These are phyloP conservation scores for Luidia sarsii DNA, from an alignment of 53 echinoderm and acorn worm species.

Conservation along the genomic window DNA sequence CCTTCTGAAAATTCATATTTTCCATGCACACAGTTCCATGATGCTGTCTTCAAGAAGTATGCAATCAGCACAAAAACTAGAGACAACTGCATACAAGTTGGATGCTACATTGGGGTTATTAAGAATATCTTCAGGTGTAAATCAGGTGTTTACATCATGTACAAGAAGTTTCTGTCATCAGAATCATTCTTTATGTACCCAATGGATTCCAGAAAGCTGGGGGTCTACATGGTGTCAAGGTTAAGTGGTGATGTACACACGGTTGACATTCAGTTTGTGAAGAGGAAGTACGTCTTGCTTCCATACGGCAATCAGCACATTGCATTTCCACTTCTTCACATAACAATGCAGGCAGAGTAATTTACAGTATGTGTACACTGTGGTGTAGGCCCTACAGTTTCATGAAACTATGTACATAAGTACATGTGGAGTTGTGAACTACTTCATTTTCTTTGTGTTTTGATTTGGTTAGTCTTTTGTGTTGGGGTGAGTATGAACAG, in stretches of 20 bases:
- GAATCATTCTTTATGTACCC: conserved; percentile 34
- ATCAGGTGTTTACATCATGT: conserved; percentile 9
- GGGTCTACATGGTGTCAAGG: conserved; percentile 20
- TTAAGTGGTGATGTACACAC: not conserved
- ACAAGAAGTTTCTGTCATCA: not conserved
- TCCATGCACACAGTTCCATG: conserved; percentile 34
- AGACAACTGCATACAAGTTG: conserved; percentile 35
- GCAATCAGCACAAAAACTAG: not conserved
- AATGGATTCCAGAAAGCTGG: not conserved
- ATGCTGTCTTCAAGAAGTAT: not conserved
- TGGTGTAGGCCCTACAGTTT: too few relatives aligned
- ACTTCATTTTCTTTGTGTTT: too few relatives aligned
- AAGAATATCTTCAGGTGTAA: conserved; percentile 7
- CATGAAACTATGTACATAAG: too few relatives aligned
- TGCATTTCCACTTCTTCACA: too few relatives aligned
- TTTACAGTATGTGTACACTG: too few relatives aligned
- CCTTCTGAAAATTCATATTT: conserved; percentile 7
- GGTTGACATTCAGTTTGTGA: not conserved
- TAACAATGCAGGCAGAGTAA: too few relatives aligned
- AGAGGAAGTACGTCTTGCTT: conserved; percentile 28
- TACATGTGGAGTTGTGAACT: too few relatives aligned
- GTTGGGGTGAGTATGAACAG: too few relatives aligned
- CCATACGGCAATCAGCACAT: not conserved
- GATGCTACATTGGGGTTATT: conserved; percentile 4
- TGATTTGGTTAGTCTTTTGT: too few relatives aligned